These are phyloP conservation scores for Oryzias dopingdopingensis DNA, from an alignment of 2,797 vertebrate species.

Conservation along the genomic window DNA sequence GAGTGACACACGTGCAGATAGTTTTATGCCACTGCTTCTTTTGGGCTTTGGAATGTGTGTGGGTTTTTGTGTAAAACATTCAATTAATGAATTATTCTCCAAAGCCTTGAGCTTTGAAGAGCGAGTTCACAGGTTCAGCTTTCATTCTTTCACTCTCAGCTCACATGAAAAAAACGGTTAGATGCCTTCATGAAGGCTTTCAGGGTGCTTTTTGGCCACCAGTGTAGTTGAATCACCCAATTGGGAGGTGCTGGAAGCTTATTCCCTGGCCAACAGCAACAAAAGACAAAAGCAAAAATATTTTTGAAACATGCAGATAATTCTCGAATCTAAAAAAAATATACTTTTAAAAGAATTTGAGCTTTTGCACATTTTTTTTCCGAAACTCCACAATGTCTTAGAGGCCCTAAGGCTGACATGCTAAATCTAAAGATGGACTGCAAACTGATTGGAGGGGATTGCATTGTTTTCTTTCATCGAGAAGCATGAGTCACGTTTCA, in stretches of 20 bases:
- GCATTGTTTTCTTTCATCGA: not conserved
- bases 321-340: too few relatives aligned
- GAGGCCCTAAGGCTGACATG: too few relatives aligned
- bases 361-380: too few relatives aligned
- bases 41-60: constrained; percentile 18
- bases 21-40: constrained; percentile 4
- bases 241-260: not conserved
- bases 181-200: constrained; percentile 12
- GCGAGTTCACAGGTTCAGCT: constrained; percentile 34
- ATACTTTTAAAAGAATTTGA: too few relatives aligned
- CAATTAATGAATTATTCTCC: constrained; percentile 37
- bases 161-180: constrained; percentile 26
- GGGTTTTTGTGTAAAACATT: constrained; percentile 9
- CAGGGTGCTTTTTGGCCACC: constrained; percentile 6
- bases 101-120: constrained; percentile 33
- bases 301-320: constrained; percentile 1
- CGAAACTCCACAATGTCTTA: too few relatives aligned
- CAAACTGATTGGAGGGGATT: not conserved
- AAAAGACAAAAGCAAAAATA: not conserved
- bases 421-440: too few relatives aligned
- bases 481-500: constrained; percentile 15
- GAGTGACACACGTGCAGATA: constrained; percentile 4
- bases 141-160: constrained; percentile 25
- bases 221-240: not conserved
- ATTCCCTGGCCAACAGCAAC: not conserved